phyloP scores from a whole-genome alignment of 2,797 vertebrate genomes.

The Eleutherodactylus coqui region DNA sequence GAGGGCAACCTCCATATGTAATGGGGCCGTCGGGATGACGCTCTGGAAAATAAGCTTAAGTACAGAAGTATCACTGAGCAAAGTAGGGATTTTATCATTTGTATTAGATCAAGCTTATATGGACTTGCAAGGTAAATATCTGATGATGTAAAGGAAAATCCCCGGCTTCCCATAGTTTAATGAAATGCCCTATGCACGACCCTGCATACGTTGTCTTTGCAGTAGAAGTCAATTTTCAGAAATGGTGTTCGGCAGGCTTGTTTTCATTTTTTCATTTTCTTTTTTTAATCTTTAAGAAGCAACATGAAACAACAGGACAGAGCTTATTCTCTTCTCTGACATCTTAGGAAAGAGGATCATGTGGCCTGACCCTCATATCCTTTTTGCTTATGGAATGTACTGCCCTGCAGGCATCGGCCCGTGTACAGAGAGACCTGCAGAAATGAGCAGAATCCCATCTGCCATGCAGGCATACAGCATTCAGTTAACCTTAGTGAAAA shows the following conservation, averaged over 20 bases:
- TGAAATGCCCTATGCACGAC: background rate
- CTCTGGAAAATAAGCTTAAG: background rate
- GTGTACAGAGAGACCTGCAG: slow-evolving; percentile 63
- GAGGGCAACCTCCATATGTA: too few relatives aligned
- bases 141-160: background rate
- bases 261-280: background rate
- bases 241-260: background rate
- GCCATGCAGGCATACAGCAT: slow-evolving; percentile 63
- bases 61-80: background rate
- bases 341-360: slow-evolving; percentile 30
- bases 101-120: background rate
- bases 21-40: too few relatives aligned
- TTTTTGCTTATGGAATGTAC: slow-evolving; percentile 71
- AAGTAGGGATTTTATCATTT: background rate
- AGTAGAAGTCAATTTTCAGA: background rate
- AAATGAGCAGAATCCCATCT: slow-evolving; percentile 66
- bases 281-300: background rate
- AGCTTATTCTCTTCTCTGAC: slow-evolving; percentile 24
- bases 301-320: slow-evolving; percentile 5
- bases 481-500: background rate
- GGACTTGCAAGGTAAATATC: background rate
- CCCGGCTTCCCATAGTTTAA: background rate
- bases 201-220: background rate
- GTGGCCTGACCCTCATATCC: slow-evolving; percentile 69
- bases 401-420: slow-evolving; percentile 66